Evolutionary conservation across 2,113 vertebrate species (phyloP).

Genomic region (Pongo pygmaeus): DNA sequence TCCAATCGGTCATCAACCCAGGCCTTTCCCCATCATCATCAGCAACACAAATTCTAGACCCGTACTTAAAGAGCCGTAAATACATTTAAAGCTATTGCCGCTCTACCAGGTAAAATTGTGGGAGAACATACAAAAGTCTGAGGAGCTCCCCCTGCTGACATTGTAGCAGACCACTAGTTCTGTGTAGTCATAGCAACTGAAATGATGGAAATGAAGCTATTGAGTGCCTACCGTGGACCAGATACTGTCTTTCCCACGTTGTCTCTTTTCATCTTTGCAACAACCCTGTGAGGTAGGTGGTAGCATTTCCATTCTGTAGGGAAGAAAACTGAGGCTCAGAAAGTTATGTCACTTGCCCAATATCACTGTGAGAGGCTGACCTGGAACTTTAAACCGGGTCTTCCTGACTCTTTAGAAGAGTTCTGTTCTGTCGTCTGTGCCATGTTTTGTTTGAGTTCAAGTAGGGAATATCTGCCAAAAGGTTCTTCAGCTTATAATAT

Average conservation of each 20-base stretch:
- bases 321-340: slow-evolving; percentile 2
- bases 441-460: slow-evolving; percentile 56
- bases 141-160: slow-evolving; percentile 64
- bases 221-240: neutral
- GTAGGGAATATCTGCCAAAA: slow-evolving; percentile 61
- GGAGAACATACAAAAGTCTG: slow-evolving; percentile 26
- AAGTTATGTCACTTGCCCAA: neutral
- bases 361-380: neutral
- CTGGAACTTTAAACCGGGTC: slow-evolving; percentile 8
- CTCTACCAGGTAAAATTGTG: neutral
- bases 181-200: neutral
- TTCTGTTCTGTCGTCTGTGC: slow-evolving; percentile 57
- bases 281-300: neutral
- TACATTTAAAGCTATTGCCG: slow-evolving; percentile 24
- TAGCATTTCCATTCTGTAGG: neutral
- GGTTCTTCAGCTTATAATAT: slow-evolving; percentile 47
- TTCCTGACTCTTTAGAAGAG: neutral
- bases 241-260: neutral
- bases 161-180: slow-evolving; percentile 46
- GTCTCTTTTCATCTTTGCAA: neutral
- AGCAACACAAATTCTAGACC: neutral
- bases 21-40: neutral
- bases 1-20: neutral
- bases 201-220: slow-evolving; percentile 13
- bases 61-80: neutral